A percentile compares a stretch with the other conserved stretches of the same genome.
Conservation (phyloP, 2,113 vertebrate genomes). For the Melospiza georgiana region DNA sequence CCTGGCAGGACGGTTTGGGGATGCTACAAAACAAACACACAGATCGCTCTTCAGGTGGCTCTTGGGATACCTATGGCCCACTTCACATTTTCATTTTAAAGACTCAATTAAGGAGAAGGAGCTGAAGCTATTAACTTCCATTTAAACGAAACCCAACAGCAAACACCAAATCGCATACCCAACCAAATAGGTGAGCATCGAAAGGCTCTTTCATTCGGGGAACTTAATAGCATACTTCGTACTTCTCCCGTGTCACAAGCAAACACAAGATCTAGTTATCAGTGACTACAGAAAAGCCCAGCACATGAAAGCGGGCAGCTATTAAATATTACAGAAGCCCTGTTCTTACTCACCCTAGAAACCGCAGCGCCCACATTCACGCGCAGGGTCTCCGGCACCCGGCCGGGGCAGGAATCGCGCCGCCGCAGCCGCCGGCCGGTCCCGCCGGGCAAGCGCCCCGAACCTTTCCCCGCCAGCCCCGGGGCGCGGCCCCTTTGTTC, state of each 20-base stretch:
- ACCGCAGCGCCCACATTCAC: background rate
- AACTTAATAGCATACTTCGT: accelerated
- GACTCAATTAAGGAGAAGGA: background rate
- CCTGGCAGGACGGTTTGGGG: background rate
- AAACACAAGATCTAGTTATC: background rate
- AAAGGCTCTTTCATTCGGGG: background rate
- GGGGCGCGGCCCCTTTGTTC: background rate
- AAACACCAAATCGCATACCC: background rate
- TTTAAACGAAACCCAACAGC: background rate
- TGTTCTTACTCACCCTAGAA: background rate
- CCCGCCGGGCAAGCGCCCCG: background rate
- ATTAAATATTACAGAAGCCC: background rate
- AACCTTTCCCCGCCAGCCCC: background rate
- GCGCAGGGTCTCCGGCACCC: background rate
- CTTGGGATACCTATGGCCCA: background rate
- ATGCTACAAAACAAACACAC: background rate
- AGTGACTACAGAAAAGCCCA: background rate
- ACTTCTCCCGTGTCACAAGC: background rate
- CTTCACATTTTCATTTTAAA: background rate
- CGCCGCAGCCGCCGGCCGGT: too few relatives aligned
- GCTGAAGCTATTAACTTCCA: background rate
- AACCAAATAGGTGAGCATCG: accelerated
- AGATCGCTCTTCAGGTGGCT: background rate
- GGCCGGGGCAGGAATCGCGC: background rate
- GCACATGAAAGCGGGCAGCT: background rate